A percentile compares a stretch with the other conserved stretches of the same genome.
Evolutionary conservation across 2,113 vertebrate species (phyloP).

Genomic region (Chauna torquata): DNA sequence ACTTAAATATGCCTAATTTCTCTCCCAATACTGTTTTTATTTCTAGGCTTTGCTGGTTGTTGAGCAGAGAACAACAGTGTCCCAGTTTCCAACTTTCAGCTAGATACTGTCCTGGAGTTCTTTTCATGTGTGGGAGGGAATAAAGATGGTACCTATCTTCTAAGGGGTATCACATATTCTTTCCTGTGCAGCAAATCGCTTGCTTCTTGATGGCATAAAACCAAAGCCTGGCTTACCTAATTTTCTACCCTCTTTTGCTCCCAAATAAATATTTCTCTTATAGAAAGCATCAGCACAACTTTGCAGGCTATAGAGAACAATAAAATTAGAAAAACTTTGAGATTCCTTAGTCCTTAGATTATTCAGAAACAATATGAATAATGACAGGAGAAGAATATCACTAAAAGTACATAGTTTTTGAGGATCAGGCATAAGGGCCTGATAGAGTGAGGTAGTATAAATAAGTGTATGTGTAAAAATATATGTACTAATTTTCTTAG

Average conservation of each 20-base stretch:
- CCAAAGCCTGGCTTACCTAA: neutral
- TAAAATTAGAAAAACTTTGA: neutral
- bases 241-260: neutral
- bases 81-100: neutral
- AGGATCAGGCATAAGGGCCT: neutral
- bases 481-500: neutral
- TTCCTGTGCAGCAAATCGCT: neutral
- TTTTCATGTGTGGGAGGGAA: neutral
- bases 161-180: neutral
- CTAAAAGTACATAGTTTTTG: neutral
- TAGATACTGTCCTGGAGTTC: neutral
- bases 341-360: neutral
- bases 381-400: neutral
- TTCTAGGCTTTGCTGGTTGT: neutral
- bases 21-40: neutral
- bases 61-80: neutral
- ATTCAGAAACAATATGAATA: neutral
- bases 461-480: neutral
- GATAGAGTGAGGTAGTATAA: neutral
- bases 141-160: accelerated
- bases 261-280: neutral
- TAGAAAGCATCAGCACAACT: neutral
- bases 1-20: neutral
- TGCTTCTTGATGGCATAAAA: neutral
- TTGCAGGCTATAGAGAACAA: neutral